Conservation (phyloP, 2,113 vertebrate genomes). For the Polypterus senegalus region DNA sequence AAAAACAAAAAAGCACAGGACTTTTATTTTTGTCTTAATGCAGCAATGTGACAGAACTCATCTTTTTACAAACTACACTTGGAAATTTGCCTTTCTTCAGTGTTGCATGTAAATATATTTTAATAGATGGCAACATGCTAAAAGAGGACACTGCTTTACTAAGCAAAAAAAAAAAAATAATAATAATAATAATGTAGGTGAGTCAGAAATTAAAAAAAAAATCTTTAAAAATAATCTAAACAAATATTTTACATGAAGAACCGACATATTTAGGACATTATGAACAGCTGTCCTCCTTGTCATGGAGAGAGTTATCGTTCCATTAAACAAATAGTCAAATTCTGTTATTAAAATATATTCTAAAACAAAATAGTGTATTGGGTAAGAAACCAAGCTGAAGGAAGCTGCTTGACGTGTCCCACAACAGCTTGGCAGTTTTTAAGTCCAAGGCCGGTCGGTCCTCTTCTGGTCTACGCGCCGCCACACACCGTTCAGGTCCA, state of each 20-base stretch:
- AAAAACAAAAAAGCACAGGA: too few relatives aligned
- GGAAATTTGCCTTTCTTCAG: background rate
- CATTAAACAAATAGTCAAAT: background rate
- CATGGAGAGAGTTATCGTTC: background rate
- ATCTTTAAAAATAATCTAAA: background rate
- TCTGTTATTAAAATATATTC: background rate
- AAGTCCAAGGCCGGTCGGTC: background rate
- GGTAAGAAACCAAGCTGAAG: background rate
- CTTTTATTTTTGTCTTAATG: too few relatives aligned
- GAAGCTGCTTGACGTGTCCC: constrained; percentile 3
- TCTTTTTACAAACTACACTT: background rate
- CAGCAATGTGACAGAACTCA: background rate
- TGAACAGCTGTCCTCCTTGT: background rate
- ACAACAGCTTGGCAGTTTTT: constrained; percentile 1
- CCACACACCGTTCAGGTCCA: background rate
- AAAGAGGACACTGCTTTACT: background rate
- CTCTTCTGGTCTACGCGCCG: background rate
- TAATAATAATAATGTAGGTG: background rate
- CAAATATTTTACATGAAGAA: background rate
- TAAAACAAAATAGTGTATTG: background rate
- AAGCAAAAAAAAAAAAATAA: background rate
- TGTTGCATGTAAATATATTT: background rate
- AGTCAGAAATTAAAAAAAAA: background rate
- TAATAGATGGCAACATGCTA: background rate
- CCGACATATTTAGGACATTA: background rate